Percentiles rank a stretch among this genome's conserved stretches.
Evolutionary conservation across 2,797 vertebrate genomes (phyloP).

Genomic region (Peromyscus aztecus): DNA sequence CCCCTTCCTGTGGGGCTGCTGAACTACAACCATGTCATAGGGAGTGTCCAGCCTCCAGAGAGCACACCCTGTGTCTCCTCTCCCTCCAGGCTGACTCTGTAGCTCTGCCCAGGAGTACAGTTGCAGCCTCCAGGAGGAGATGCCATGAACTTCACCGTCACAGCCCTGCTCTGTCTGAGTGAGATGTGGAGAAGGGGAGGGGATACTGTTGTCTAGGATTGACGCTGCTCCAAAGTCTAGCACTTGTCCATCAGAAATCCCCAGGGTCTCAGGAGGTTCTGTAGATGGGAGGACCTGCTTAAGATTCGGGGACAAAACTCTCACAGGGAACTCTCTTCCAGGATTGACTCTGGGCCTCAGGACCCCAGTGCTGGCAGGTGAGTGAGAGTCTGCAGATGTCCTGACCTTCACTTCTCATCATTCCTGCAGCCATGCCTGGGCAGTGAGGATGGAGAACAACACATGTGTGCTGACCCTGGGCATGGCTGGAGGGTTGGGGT

Average conservation of each 20-base stretch:
- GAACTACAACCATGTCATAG: no score
- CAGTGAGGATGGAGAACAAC: neutral
- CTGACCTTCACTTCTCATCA: neutral
- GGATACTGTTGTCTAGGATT: neutral
- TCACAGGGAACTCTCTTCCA: neutral
- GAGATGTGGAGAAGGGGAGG: neutral
- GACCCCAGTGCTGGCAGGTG: neutral
- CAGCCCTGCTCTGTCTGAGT: neutral
- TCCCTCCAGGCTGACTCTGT: neutral
- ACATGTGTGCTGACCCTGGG: no score
- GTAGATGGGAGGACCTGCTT: neutral
- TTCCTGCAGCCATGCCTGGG: neutral
- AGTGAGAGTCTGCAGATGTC: neutral
- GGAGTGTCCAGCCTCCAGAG: neutral
- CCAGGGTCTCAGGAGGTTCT: neutral
- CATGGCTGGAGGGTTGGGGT: no score
- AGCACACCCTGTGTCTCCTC: neutral
- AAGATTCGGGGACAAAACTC: neutral
- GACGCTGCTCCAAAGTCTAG: no score
- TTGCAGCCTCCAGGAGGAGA: neutral
- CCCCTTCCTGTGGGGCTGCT: no score
- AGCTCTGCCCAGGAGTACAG: no score
- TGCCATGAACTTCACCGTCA: neutral
- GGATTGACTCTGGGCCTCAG: neutral
- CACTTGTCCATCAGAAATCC: neutral